Conservation (phyloP, 2,797 vertebrate genomes). For the Intellagama lesueurii region DNA sequence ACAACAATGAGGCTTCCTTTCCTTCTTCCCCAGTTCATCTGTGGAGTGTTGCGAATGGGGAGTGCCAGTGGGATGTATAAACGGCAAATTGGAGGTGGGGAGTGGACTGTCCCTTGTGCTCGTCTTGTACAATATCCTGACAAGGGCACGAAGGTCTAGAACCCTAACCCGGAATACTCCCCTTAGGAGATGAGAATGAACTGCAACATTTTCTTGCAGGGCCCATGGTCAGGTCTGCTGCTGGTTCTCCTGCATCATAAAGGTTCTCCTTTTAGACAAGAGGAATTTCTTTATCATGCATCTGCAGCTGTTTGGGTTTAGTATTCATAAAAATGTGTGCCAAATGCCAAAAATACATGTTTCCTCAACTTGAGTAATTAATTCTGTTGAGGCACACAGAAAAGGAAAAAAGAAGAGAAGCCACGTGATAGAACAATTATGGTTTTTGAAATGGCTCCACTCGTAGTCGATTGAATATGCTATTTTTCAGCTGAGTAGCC, state of each 20-base stretch:
- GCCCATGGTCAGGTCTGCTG: not conserved
- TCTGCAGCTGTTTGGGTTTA: conserved; percentile 1
- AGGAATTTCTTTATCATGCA: not conserved
- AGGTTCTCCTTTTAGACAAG: not conserved
- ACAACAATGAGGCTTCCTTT: no score
- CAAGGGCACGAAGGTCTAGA: not conserved
- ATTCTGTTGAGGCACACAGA: conserved; percentile 24
- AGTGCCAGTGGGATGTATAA: not conserved
- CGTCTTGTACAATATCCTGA: not conserved
- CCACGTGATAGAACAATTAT: not conserved
- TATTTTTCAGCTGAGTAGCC: conserved; percentile 37
- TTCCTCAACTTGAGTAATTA: conserved; percentile 2
- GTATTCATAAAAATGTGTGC: not conserved
- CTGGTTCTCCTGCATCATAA: not conserved
- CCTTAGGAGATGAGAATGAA: not conserved
- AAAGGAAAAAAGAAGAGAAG: conserved; percentile 10
- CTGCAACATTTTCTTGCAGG: not conserved
- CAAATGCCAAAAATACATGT: conserved; percentile 22
- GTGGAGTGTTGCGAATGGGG: not conserved
- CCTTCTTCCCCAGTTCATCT: no score
- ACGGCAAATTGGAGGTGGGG: not conserved
- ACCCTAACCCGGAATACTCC: not conserved
- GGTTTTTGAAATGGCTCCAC: conserved; percentile 30
- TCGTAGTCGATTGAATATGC: conserved; percentile 14
- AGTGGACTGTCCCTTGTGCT: not conserved